Conservation (phyloP, 2,113 vertebrate species). For the Nycticebus coucang region DNA sequence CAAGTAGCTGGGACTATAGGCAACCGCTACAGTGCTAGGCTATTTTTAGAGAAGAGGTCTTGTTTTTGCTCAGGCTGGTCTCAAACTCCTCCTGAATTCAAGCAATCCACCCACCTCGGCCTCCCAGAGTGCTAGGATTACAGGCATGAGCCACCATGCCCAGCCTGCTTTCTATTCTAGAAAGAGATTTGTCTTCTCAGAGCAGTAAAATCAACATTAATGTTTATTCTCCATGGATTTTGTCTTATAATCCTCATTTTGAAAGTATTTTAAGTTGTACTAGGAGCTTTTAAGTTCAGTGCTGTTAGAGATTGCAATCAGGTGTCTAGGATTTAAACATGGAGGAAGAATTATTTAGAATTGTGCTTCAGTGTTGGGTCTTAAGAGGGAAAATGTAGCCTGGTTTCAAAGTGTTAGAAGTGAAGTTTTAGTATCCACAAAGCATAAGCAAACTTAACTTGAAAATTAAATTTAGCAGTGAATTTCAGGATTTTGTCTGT, state of each 20-base stretch:
- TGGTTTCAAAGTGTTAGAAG: background rate
- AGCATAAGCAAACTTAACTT: background rate
- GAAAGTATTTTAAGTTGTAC: background rate
- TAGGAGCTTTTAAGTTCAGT: background rate
- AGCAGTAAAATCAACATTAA: background rate
- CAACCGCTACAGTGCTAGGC: no score
- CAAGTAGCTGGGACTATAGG: no score
- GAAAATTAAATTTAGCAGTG: background rate
- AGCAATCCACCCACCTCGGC: no score
- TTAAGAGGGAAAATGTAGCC: background rate
- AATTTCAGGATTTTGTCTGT: background rate
- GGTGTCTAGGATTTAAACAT: background rate
- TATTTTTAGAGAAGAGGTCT: no score
- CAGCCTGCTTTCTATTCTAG: background rate
- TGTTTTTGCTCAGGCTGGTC: no score
- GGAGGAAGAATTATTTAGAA: slow-evolving; percentile 9
- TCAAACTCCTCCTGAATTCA: no score
- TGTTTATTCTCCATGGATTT: background rate
- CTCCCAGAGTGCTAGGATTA: no score
- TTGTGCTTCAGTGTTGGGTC: background rate
- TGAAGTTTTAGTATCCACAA: background rate
- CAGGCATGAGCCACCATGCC: no score
- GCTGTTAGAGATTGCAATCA: background rate
- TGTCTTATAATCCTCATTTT: background rate
- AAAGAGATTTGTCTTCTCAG: background rate